Evolutionary conservation across 2,888 invertebrate genomes (phyloP), one percentile per base, ranked within the genome.

Genomic region (Xanthorhoe spadicearia): DNA sequence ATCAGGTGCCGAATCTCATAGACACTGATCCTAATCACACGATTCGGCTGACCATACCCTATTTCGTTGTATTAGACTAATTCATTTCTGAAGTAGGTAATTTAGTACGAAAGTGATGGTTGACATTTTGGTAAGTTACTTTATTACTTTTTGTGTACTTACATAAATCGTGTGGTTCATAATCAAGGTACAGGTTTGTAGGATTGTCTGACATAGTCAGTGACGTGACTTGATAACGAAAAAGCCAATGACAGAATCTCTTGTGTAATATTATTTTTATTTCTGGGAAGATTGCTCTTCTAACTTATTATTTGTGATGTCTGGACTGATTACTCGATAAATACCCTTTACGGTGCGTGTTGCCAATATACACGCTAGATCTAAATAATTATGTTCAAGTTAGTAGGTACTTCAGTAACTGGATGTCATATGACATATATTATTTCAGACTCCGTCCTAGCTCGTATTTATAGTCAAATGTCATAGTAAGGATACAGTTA

Each of bases 1-100:
- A 71, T 53, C 54, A 60, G 64, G 69, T 58, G 46, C 23, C 52
- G 35, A 62, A 64, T 64, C 58, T 32, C 48, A 17, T n/a, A 63
- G 13, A 38, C 23, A 48, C 58, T 51, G 55, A 62, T 62, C 10
- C n/a, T 15, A 5, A 35, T 32, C 15, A 1, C 10, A 19, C 28
- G 38, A 51, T 59, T 49, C 49, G 49, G 48, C 28, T 49, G 7
- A n/a, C 10, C 17, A 15, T 17, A 51, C 23, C 1, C 19, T 15
- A 10, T 8, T 6, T 7, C 7, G 17, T 4, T 17, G 6, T 6
- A 15, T 17, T 17, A 17, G 7, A 8, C 17, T 43, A 43, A 13
- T 13, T 7, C 15, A 7, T 48, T 48, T 13, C 5, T 15, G 2
- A 15, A 15, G 46, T 2, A 15, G 46, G 5, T 15, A 46, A 46